Evolutionary conservation across 1,140 invertebrate species (phyloP), one percentile per base, ranked within the genome.

Genomic region (Tetranychus urticae): DNA sequence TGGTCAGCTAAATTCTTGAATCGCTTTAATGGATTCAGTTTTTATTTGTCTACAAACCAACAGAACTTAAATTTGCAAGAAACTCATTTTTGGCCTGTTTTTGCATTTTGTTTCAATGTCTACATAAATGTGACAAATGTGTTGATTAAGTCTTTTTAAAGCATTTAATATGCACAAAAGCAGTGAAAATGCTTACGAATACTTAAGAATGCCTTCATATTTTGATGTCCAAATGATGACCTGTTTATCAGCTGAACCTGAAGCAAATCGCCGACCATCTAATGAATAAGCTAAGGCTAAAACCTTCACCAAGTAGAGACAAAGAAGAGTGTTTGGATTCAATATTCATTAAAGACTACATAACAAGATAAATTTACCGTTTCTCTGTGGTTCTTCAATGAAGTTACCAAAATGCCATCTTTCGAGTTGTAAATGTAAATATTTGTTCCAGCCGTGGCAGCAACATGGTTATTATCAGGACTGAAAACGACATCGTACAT

Each of bases 211-310:
- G 36, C 91, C 93, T 78, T 97, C 92, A 64, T 97, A 77, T 75
- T 94, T 92, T 46, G 82, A 84, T 14, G 86, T 93, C 94, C 94
- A 99, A 65, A 98, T 90, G 61, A 98, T 97, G 52, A 98, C 92
- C 74, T 84, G 85, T 77, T 96, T 97, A 72, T 99, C 94, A 6
- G 88, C 85, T 68, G 88, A 84, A 14, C 94, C 94, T 58, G 90
- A 96, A 2, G 94, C 93, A 80, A 97, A 97, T 67, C 68, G 61
- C 71, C 92, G 90, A 1, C 93, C 93, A 81, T 97, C 92, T 67
- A 77, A 82, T 2, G 91, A 83, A 75, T 94, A 98, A 42, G 81
- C 81, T 1, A 97, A 84, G 70, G 87, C 85, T 72, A 94, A 88
- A 0, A 98, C 91, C 54, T 45, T n/a, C 8, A 14, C 14, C 6